Evolutionary conservation across 2,888 invertebrate species (phyloP), one percentile per base, ranked within the genome.

Genomic region (Iphiclides podalirius): DNA sequence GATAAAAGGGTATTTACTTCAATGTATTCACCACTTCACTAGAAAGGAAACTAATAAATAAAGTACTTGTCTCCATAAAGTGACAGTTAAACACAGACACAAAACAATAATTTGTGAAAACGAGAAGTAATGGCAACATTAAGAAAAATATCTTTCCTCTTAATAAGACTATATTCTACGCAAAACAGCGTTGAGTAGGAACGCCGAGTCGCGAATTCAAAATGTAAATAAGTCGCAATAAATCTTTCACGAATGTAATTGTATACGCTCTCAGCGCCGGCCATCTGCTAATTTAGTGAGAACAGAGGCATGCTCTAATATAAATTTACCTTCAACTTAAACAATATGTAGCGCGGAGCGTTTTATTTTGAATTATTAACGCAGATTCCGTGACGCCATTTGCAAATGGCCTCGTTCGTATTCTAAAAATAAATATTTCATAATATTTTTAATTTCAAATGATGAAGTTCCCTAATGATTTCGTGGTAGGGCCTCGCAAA

Each of bases 201-300:
- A 23, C 17, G 20, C 13, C 11, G 38, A 33, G 13, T 33, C 9
- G 4, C 33, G 14, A 39, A 47, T 9, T 14, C 20, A n/a, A 40
- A 51, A 70, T 69, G 67, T 63, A 75, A 77, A 78, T 77, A 72
- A 64, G 63, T 51, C 12, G 43, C 42, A 56, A 75, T 79, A 79
- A 79, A 78, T 80, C 70, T 67, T 58, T 60, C 66, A 70, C 61
- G 63, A 57, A 58, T 58, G 59, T 61, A 65, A 67, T 64, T 57
- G 66, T 64, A 53, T 53, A 51, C 58, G 52, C 45, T 42, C 37
- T 13, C 54, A 54, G 54, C 48, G 54, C 47, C 57, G 49, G 69
- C 72, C 80, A 79, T 80, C 79, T 79, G 81, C 69, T 79, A 75
- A 77, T 75, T 71, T 69, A 66, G 67, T 68, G 64, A 64, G 72